These are phyloP conservation scores for Troides aeacus DNA, from an alignment of 2,888 invertebrate species.

Conservation along the genomic window DNA sequence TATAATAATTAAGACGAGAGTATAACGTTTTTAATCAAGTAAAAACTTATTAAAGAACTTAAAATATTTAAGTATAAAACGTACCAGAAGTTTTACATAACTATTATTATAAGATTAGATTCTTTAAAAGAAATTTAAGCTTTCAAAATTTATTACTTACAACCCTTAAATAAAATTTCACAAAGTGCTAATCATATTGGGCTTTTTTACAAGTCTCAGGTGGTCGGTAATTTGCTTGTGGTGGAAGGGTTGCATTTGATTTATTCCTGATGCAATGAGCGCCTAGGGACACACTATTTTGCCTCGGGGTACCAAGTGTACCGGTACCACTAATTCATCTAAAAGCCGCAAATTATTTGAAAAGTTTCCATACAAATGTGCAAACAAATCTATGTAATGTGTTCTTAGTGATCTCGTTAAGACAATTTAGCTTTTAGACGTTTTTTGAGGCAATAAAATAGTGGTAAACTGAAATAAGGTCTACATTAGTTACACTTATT, in stretches of 20 bases:
- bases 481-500: too few species aligned
- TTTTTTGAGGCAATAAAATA: background rate
- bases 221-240: slow-evolving; percentile 73
- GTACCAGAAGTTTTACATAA: too few species aligned
- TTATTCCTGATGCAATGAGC: slow-evolving; percentile 67
- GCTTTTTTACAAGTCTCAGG: slow-evolving; percentile 77
- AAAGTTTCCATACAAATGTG: background rate
- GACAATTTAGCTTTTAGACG: background rate
- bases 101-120: too few species aligned
- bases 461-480: background rate
- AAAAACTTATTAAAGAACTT: too few species aligned
- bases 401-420: background rate
- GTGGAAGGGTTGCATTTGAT: slow-evolving; percentile 74
- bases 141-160: background rate
- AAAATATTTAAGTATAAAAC: too few species aligned
- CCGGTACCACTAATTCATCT: slow-evolving; percentile 63
- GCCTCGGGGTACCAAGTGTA: slow-evolving; percentile 46
- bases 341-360: slow-evolving; percentile 48
- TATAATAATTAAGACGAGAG: too few species aligned
- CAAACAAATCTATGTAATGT: background rate
- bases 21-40: too few species aligned
- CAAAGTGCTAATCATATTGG: slow-evolving; percentile 55
- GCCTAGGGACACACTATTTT: slow-evolving; percentile 66
- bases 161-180: slow-evolving; percentile 1
- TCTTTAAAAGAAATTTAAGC: background rate